A percentile compares a stretch with the other conserved stretches of the same genome.
Conservation (phyloP, 1,140 invertebrate species). For the Pseudomyrmex flavicornis region DNA sequence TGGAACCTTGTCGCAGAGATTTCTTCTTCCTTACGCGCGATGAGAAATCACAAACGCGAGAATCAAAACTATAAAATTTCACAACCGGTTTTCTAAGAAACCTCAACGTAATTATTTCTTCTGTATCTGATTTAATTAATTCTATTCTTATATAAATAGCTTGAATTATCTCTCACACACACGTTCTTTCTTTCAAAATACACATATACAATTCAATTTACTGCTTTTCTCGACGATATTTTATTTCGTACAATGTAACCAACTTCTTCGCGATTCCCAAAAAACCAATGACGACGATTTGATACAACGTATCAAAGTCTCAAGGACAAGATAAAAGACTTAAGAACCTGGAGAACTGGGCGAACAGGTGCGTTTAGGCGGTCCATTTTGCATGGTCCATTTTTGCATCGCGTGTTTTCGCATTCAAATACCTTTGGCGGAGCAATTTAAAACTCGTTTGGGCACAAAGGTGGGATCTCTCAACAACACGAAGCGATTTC, state of each 20-base stretch:
- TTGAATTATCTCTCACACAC: neutral
- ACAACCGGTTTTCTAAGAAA: neutral
- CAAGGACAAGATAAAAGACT: slow-evolving; percentile 5
- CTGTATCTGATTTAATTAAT: neutral
- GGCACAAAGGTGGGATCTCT: slow-evolving; percentile 51
- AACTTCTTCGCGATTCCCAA: neutral
- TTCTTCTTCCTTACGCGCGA: slow-evolving; percentile 25
- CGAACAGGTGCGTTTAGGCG: slow-evolving; percentile 71
- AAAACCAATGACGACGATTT: slow-evolving; percentile 6
- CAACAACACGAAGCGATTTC: slow-evolving; percentile 64
- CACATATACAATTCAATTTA: neutral
- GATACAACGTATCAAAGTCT: slow-evolving; percentile 34
- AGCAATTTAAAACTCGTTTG: slow-evolving; percentile 82
- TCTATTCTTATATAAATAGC: neutral
- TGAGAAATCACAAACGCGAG: neutral
- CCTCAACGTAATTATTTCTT: slow-evolving; percentile 7
- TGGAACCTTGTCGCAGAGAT: neutral
- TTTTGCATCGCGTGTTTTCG: slow-evolving; percentile 71
- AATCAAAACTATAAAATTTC: neutral
- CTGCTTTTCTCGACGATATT: neutral
- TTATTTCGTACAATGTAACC: neutral
- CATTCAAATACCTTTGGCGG: slow-evolving; percentile 69
- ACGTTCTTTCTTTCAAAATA: neutral
- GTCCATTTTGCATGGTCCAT: slow-evolving; percentile 59
- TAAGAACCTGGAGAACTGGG: slow-evolving; percentile 27